phyloP scores from a whole-genome alignment of 2,113 vertebrate species.

The Echinops telfairi region DNA sequence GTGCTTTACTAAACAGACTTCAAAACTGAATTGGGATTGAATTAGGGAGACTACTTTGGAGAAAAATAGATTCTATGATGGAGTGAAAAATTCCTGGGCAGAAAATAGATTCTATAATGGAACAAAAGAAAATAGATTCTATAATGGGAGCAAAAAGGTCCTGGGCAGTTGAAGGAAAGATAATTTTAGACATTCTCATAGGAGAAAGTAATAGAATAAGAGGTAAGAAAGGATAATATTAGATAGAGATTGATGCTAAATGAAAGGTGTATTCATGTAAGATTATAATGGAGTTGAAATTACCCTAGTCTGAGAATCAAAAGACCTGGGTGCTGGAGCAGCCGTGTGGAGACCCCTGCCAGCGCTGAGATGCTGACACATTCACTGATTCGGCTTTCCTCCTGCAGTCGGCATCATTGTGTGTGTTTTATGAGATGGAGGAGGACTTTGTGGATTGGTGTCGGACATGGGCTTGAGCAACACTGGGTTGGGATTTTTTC shows the following conservation, averaged over 20 bases:
- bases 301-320: background rate
- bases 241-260: background rate
- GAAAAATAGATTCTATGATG: background rate
- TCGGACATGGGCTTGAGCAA: too few species aligned
- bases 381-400: too few species aligned
- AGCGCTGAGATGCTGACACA: too few species aligned
- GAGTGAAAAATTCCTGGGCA: background rate
- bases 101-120: background rate
- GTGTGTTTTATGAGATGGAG: too few species aligned
- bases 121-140: background rate
- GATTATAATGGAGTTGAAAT: too few species aligned
- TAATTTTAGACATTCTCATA: background rate
- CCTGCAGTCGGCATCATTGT: too few species aligned
- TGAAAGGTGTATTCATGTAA: too few species aligned
- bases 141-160: too few species aligned
- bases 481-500: too few species aligned
- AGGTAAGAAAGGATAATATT: background rate
- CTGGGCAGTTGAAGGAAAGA: slow-evolving; percentile 6
- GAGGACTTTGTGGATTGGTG: too few species aligned
- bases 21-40: slow-evolving; percentile 78
- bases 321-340: background rate
- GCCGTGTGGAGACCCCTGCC: too few species aligned
- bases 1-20: slow-evolving; percentile 68
- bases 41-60: background rate
- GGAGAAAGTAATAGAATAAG: background rate